Base-by-base conservation (phyloP, 2,113 vertebrate species). In the Columba livia region DNA sequence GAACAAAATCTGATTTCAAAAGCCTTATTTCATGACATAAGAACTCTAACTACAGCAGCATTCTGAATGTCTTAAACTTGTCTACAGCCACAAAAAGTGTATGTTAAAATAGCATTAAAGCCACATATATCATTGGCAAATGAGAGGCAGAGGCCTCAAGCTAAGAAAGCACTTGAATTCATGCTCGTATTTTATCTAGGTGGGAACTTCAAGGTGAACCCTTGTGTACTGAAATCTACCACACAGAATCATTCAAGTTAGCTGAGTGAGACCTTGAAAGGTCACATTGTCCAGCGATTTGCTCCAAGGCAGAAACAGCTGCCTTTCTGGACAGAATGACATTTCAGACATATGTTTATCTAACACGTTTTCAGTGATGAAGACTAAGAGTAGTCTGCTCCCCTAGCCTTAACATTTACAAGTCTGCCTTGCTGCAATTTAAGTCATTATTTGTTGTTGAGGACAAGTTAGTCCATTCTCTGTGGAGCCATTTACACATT, bases 241-340 rank as follows among this genome's bases (percentile, higher is more conserved):
- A 71, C 64, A 75, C 38, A 64, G 73, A 84, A 81, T 56, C 44
- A 70, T 78, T 94, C 67, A 48, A 83, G 26, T 62, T 15, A 78
- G 32, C 34, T 48, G 50, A 11, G 26, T 66, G 53, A 92, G 65
- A 89, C 69, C 91, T 81, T 57, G 65, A 78, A 92, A 89, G 83
- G 65, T 94, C 86, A 92, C 19, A 16, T 0, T 28, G 42, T 19
- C 72, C 77, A 84, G 48, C 8, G 40, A 25, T 53, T 97, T 84
- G 80, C 89, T 90, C 34, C 69, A 87, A 84, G 73, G 65, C 80
- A 92, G 66, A 38, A 92, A 64, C 65, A 93, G 51, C 77, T 95
- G 89, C 69, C 28, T 81, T 89, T 64, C 85, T 10, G 29, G 86
- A 81, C 5, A 56, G 57, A 60, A 71, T 75, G 93, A 81, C 56